These are phyloP conservation scores for Trissolcus japonicus DNA, from an alignment of 2,888 invertebrate species.

Conservation along the genomic window DNA sequence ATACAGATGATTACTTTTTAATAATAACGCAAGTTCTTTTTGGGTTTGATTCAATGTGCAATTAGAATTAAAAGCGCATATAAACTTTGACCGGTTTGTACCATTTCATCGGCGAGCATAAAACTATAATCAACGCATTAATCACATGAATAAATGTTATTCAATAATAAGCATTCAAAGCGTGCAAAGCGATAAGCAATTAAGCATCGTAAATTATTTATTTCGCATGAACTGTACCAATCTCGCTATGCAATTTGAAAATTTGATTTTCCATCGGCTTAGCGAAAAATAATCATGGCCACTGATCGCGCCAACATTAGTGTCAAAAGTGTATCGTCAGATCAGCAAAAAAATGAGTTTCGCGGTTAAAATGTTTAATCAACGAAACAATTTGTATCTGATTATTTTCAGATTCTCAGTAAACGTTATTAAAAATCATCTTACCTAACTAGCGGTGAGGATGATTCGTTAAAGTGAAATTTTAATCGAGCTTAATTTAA, in stretches of 20 bases:
- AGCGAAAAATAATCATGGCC: constrained; percentile 27
- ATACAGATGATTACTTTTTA: too few species aligned
- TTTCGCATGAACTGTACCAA: constrained; percentile 38
- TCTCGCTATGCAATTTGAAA: constrained; percentile 13
- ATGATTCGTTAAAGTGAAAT: too few species aligned
- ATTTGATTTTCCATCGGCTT: constrained; percentile 44
- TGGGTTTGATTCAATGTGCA: too few species aligned
- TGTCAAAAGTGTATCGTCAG: constrained; percentile 1
- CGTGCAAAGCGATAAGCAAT: constrained; percentile 52
- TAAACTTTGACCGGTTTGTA: background rate
- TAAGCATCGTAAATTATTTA: constrained; percentile 40
- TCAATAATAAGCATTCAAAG: constrained; percentile 38
- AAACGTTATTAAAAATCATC: background rate
- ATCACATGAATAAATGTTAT: constrained; percentile 22
- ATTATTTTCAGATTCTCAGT: background rate
- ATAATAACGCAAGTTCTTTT: too few species aligned
- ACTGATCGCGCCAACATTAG: constrained; percentile 23
- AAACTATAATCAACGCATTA: constrained; percentile 16
- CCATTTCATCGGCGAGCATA: constrained; percentile 14
- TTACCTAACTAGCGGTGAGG: too few species aligned
- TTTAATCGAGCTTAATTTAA: too few species aligned
- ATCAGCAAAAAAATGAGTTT: too few species aligned
- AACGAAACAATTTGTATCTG: background rate
- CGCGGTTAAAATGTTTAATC: too few species aligned
- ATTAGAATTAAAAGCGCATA: background rate